Evolutionary conservation across 2,888 invertebrate genomes (phyloP), one percentile per base, ranked within the genome.

Genomic region (Athripsodes cinereus): DNA sequence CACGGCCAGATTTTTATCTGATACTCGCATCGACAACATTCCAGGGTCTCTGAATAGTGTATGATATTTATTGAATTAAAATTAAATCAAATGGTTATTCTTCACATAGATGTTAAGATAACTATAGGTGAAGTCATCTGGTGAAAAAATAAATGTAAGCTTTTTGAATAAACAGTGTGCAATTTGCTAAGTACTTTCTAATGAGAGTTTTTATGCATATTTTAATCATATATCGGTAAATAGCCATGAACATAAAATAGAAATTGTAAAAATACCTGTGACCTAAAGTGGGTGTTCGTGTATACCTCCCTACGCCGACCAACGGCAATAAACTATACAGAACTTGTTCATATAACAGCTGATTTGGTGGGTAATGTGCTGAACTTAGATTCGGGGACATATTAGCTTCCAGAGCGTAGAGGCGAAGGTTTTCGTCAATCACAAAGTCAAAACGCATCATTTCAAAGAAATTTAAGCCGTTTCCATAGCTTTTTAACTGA

Each of bases 311-410:
- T 11, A 96, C 74, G 0, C 96, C 96, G 6, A 91, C 83, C 35
- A 98, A 70, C 21, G 87, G 82, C 55, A 96, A 81, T 22, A 92
- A 69, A 72, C 89, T 93, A 71, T 88, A 94, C 11, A 97, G 68
- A 0, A 97, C 90, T 76, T 97, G 96, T 68, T 96, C 93, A 68
- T 97, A 98, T 0, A 98, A 74, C 22, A 92, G 72, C 62, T 84
- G 82, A 72, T 98, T 98, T 0, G 86, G 89, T n/a, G 88, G 86
- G 71, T 88, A 97, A 73, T 97, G 96, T 0, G 88, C 88, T 0
- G 96, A 94, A 0, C 94, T 94, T 58, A 98, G 79, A 78, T 98
- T 98, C 0, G 98, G 98, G 13, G 96, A 96, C 98, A 98, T 97
- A 69, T 98, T 98, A 1, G 94, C 96, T 77, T 98, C 98, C 83